A percentile compares a stretch with the other conserved stretches of the same genome.
Conservation (phyloP, 2,113 vertebrate genomes). For the Cebidichthys violaceus region DNA sequence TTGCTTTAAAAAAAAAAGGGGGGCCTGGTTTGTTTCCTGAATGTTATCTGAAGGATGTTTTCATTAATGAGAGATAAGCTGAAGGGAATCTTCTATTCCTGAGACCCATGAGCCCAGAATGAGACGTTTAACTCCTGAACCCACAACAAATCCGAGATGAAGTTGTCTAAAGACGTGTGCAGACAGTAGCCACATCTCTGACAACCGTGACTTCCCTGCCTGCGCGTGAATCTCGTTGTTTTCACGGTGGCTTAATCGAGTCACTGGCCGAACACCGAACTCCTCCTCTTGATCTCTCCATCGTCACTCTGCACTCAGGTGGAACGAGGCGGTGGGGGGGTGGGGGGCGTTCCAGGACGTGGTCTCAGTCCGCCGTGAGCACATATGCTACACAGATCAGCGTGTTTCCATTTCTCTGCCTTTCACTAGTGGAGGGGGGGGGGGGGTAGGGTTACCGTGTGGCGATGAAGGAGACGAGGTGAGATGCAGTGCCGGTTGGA, state of each 20-base stretch:
- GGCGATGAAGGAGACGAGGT: slow-evolving; percentile 89
- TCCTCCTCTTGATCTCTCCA: slow-evolving; percentile 56
- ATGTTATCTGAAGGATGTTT: slow-evolving; percentile 15
- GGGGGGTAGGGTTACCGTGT: slow-evolving; percentile 87
- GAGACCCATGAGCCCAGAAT: background rate
- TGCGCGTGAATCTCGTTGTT: slow-evolving; percentile 22
- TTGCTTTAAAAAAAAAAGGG: background rate
- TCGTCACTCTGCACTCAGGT: slow-evolving; percentile 70
- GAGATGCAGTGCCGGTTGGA: slow-evolving; percentile 85
- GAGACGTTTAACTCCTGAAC: background rate
- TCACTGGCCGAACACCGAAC: slow-evolving; percentile 24
- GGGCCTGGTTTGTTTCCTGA: slow-evolving; percentile 4
- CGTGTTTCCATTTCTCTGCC: slow-evolving; percentile 81
- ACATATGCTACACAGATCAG: slow-evolving; percentile 96
- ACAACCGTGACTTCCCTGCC: slow-evolving; percentile 34
- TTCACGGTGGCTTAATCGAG: slow-evolving; percentile 67
- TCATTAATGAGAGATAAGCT: background rate
- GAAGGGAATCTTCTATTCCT: background rate
- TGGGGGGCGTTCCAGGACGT: slow-evolving; percentile 18
- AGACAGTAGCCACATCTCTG: slow-evolving; percentile 18
- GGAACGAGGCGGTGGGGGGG: slow-evolving; percentile 39
- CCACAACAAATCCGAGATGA: slow-evolving; percentile 1
- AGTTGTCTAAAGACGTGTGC: background rate
- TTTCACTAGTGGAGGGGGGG: slow-evolving; percentile 77
- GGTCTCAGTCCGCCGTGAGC: slow-evolving; percentile 80